These are phyloP conservation scores for Melieria crassipennis DNA, from an alignment of 2,888 invertebrate genomes.

Conservation along the genomic window DNA sequence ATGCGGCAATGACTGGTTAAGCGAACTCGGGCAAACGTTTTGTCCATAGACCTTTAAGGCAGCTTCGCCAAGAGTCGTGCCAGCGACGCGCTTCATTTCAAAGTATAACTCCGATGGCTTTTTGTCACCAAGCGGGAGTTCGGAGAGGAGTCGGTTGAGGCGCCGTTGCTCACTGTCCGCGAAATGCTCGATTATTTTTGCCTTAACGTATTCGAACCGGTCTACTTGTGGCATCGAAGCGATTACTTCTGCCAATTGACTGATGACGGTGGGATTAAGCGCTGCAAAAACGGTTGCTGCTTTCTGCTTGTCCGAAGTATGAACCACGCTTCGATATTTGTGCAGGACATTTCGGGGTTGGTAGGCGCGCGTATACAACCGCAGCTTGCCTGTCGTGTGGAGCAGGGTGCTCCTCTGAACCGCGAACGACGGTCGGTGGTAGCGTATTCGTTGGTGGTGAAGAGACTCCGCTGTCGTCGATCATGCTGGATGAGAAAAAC, in stretches of 20 bases:
- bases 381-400: not conserved
- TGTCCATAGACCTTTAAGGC: slow-evolving; percentile 29
- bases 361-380: not conserved
- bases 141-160: slow-evolving; percentile 18
- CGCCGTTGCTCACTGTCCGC: slow-evolving; percentile 28
- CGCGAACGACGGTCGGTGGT: not conserved
- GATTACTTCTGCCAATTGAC: slow-evolving; percentile 13
- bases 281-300: not conserved
- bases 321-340: slow-evolving; percentile 21
- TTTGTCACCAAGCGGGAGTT: not conserved
- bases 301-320: slow-evolving; percentile 36
- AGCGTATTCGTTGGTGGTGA: slow-evolving; percentile 23
- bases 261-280: slow-evolving; percentile 14
- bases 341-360: slow-evolving; percentile 1
- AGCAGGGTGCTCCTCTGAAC: slow-evolving; percentile 22
- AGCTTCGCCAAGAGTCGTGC: slow-evolving; percentile 4
- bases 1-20: slow-evolving; percentile 24
- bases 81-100: slow-evolving; percentile 22
- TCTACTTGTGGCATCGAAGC: not conserved
- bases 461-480: slow-evolving; percentile 41
- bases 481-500: not conserved
- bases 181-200: slow-evolving; percentile 6
- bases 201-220: not conserved
- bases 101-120: slow-evolving; percentile 6
- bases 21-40: slow-evolving; percentile 19